These are phyloP conservation scores for Crax fasciolata DNA, from an alignment of 2,797 vertebrate species.

Conservation along the genomic window DNA sequence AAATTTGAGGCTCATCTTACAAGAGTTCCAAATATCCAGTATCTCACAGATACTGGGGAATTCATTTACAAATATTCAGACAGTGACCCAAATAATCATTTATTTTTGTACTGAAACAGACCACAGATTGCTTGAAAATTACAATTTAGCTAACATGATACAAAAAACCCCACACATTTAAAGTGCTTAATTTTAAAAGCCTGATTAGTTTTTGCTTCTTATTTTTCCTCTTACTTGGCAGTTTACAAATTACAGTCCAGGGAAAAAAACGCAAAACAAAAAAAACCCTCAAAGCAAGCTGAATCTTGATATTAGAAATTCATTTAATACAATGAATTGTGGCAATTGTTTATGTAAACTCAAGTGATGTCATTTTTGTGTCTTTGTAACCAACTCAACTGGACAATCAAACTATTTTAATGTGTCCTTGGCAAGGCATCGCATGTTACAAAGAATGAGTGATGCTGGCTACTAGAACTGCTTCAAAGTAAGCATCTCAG, in stretches of 20 bases:
- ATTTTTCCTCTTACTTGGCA: not conserved
- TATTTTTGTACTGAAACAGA: not conserved
- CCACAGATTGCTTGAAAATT: constrained; percentile 22
- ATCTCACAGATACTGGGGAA: not conserved
- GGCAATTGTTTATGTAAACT: not conserved
- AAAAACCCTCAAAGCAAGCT: not conserved
- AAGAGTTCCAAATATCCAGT: not conserved
- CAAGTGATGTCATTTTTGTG: not conserved
- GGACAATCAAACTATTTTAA: not conserved
- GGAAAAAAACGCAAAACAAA: not conserved
- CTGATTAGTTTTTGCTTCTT: constrained; percentile 27
- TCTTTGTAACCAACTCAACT: not conserved
- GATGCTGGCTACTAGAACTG: not conserved
- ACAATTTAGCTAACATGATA: constrained; percentile 2
- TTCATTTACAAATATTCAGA: not conserved
- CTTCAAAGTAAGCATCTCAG: not conserved
- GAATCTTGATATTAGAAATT: constrained; percentile 18
- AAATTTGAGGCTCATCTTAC: not conserved
- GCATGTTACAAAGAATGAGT: not conserved
- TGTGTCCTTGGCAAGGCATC: not conserved
- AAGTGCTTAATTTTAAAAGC: constrained; percentile 7
- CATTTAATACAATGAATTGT: constrained; percentile 29
- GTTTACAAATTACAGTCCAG: not conserved
- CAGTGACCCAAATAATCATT: not conserved
- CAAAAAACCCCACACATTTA: not conserved